These are phyloP conservation scores for Allobates femoralis DNA, from an alignment of 2,797 vertebrate genomes.

Conservation along the genomic window DNA sequence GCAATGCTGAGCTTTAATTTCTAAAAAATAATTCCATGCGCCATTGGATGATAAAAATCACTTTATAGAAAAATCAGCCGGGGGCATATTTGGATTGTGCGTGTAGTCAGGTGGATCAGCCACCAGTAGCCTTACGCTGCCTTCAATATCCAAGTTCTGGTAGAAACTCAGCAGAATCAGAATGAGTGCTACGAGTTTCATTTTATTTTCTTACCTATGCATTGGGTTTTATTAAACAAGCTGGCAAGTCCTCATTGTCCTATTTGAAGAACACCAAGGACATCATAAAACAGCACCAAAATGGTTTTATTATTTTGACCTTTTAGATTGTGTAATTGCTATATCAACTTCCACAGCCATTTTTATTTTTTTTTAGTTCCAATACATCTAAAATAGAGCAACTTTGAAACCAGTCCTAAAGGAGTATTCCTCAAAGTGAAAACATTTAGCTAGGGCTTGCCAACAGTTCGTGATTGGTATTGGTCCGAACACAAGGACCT, in stretches of 20 bases:
- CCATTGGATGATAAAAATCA: background rate
- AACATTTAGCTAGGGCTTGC: too few species aligned
- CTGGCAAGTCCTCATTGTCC: background rate
- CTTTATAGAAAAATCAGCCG: background rate
- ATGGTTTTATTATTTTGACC: background rate
- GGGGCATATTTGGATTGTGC: background rate
- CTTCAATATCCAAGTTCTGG: conserved; percentile 3
- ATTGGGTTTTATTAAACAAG: background rate
- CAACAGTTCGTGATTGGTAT: too few species aligned
- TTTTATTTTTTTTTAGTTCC: background rate
- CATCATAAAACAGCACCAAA: background rate
- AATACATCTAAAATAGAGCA: background rate
- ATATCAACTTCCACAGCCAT: background rate
- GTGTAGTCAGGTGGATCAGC: background rate
- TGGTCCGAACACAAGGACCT: too few species aligned
- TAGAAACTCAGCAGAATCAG: background rate
- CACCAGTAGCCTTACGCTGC: background rate
- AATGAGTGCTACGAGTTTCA: background rate
- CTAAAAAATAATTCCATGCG: conserved; percentile 1
- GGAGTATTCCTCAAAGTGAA: background rate
- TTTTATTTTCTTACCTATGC: background rate
- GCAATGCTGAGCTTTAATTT: background rate
- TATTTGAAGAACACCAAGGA: background rate
- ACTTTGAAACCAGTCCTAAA: background rate
- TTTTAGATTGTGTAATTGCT: background rate